These are phyloP conservation scores for Sarcophaga bullata DNA, from an alignment of 1,140 invertebrate species.

Conservation along the genomic window DNA sequence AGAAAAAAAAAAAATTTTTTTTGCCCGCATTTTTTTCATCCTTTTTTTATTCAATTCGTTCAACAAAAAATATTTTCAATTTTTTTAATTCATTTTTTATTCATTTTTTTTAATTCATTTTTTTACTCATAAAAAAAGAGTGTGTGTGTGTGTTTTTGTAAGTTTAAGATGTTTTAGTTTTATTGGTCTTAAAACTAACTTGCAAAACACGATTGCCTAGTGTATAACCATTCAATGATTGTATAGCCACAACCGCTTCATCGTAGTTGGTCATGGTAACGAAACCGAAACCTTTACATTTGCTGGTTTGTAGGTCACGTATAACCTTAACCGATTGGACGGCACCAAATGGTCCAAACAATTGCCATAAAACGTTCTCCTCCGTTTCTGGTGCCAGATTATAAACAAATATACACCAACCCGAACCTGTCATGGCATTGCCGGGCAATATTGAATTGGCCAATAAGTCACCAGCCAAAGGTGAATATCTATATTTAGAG, in stretches of 20 bases:
- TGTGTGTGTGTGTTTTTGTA: neutral
- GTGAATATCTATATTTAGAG: conserved; percentile 69
- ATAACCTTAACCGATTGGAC: conserved; percentile 92
- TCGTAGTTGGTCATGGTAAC: conserved; percentile 96
- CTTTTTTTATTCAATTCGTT: neutral
- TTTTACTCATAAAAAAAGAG: neutral
- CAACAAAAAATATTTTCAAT: conserved; percentile 1
- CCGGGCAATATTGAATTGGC: conserved; percentile 79
- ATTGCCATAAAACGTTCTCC: conserved; percentile 90
- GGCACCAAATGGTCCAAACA: conserved; percentile 92
- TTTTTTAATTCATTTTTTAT: conserved; percentile 31
- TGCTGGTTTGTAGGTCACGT: conserved; percentile 87
- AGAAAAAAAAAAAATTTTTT: too few relatives aligned
- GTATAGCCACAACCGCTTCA: conserved; percentile 88
- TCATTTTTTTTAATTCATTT: conserved; percentile 29
- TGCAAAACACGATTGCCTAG: conserved; percentile 88
- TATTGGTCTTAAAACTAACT: conserved; percentile 89
- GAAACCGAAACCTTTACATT: conserved; percentile 94
- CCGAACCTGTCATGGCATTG: conserved; percentile 78
- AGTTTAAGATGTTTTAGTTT: conserved; percentile 70
- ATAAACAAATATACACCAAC: conserved; percentile 94
- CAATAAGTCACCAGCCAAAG: conserved; percentile 75
- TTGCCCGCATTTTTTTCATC: neutral
- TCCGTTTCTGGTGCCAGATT: conserved; percentile 92
- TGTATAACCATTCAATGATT: conserved; percentile 89